Evolutionary conservation across 2,113 vertebrate genomes (phyloP), one percentile per base, ranked within the genome.

Genomic region (Rhinopithecus roxellana): DNA sequence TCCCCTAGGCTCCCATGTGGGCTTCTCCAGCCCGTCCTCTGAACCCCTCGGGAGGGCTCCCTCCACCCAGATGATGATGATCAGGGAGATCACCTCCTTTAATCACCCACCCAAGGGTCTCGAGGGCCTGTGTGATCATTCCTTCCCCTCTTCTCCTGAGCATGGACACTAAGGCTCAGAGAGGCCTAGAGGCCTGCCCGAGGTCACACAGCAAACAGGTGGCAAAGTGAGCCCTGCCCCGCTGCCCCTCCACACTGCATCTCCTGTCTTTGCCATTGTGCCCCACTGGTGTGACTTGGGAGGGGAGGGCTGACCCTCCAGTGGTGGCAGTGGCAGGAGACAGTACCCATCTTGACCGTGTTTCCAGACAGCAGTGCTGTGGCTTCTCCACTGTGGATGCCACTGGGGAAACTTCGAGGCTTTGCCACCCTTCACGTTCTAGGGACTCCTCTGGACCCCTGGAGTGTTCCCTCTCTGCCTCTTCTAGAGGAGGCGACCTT

Each of bases 141-240:
- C 30, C 35, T 30, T 40, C 30, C n/a, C 3, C 27, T 84, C 79
- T 55, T n/a, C 50, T 78, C 32, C 1, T 69, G 17, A 79, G 18
- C 25, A 27, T 25, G 50, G 70, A 52, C 32, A 12, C 70, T 40
- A 17, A 85, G 52, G 22, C 70, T 75, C 91, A 83, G 97, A 97
- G 93, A 92, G 45, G 45, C 82, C 87, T 12, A 38, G 17, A 8
- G 38, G 55, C 35, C 23, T 38, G 32, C 50, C 69, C 2, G 23
- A 89, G 55, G 89, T 75, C 93, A 84, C 89, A 79, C 22, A 64
- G 92, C 89, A 50, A 52, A 77, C 2, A 23, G 30, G 13, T 38
- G 18, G 64, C n/a, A 5, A 64, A 43, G 67, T 30, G 48, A 84
- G 35, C 69, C 45, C 74, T 32, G 6, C 6, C 3, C 25, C 18